These are phyloP conservation scores for Altica lythri DNA, from an alignment of 2,888 invertebrate species.

Conservation along the genomic window DNA sequence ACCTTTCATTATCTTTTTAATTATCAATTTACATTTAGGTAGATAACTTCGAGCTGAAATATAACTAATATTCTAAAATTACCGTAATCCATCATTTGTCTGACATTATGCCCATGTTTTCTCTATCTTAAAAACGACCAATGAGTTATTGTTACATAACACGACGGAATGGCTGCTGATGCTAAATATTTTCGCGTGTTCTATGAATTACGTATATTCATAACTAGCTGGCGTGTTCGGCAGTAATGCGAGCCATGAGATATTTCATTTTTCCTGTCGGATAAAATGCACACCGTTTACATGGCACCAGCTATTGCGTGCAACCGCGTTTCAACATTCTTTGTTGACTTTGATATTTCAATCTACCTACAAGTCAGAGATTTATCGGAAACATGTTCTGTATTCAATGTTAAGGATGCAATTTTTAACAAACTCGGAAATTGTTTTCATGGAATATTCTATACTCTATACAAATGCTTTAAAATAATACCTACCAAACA, in stretches of 20 bases:
- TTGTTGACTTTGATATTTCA: constrained; percentile 38
- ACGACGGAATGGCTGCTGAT: constrained; percentile 16
- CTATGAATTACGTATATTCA: constrained; percentile 30
- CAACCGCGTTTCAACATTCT: constrained; percentile 33
- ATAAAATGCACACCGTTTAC: constrained; percentile 30
- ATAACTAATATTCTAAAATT: too few relatives aligned
- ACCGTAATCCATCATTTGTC: constrained; percentile 9
- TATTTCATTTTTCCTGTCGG: constrained; percentile 30
- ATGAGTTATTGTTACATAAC: constrained; percentile 26
- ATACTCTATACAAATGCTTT: too few relatives aligned
- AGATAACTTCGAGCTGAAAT: too few relatives aligned
- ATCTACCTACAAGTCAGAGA: constrained; percentile 30
- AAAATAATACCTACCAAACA: too few relatives aligned
- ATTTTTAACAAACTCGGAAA: too few relatives aligned
- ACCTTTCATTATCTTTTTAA: too few relatives aligned
- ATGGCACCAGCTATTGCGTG: constrained; percentile 33
- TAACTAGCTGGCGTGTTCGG: constrained; percentile 30
- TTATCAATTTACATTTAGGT: too few relatives aligned
- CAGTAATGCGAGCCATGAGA: constrained; percentile 22
- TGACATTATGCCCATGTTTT: constrained; percentile 13
- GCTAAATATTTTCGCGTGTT: constrained; percentile 31
- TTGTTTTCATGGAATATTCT: too few relatives aligned
- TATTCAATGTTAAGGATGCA: too few relatives aligned
- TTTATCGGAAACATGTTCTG: constrained; percentile 24
- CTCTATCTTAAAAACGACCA: constrained; percentile 7